Evolutionary conservation across 2,888 invertebrate genomes (phyloP).

Genomic region (Nipponacmea schrenckii): DNA sequence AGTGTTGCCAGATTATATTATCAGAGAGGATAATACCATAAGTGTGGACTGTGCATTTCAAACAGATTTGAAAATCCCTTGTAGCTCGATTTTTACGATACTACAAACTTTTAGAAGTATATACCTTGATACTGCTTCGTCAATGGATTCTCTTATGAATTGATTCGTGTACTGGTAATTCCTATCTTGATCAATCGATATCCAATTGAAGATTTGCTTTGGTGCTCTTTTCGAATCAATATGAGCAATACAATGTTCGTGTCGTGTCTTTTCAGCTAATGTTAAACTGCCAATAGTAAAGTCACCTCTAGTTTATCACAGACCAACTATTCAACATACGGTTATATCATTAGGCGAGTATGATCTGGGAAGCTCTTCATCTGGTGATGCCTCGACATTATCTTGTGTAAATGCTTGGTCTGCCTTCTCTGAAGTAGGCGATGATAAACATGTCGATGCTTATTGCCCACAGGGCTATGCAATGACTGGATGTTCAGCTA

Average conservation of each 20-base stretch:
- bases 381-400: constrained; percentile 6
- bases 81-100: too few species aligned
- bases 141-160: too few species aligned
- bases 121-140: too few species aligned
- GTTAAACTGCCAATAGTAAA: neutral
- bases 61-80: too few species aligned
- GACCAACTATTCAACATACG: neutral
- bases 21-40: too few species aligned
- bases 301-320: neutral
- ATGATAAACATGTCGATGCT: constrained; percentile 23
- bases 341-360: neutral
- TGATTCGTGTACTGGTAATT: too few species aligned
- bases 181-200: too few species aligned
- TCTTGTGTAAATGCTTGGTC: constrained; percentile 26
- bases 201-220: too few species aligned
- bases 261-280: neutral
- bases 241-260: neutral
- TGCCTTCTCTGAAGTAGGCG: constrained; percentile 19
- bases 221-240: too few species aligned
- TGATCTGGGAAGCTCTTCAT: neutral
- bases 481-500: constrained; percentile 30
- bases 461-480: constrained; percentile 25
- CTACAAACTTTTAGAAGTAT: too few species aligned
- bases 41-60: too few species aligned
- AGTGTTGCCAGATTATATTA: too few species aligned